phyloP scores from a whole-genome alignment of 2,797 vertebrate genomes.

The Oreonectes daqikongensis region DNA sequence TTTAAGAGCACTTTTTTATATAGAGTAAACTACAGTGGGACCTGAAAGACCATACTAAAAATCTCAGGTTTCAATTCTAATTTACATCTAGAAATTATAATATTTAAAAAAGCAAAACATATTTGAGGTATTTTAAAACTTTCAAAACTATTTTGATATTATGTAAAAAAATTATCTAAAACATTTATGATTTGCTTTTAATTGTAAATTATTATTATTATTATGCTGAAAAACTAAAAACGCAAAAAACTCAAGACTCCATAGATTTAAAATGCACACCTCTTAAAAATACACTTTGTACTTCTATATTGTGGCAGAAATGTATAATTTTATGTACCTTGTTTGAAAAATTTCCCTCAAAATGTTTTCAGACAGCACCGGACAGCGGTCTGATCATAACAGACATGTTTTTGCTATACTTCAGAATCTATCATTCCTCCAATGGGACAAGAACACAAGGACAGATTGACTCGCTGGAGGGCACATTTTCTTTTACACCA shows the following conservation, averaged over 20 bases:
- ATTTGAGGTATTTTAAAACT: background rate
- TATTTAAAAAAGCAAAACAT: background rate
- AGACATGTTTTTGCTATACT: conserved; percentile 19
- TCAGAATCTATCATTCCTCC: conserved; percentile 36
- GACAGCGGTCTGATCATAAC: conserved; percentile 21
- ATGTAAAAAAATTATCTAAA: no score
- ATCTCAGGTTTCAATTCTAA: background rate
- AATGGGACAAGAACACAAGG: conserved; percentile 41
- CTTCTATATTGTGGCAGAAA: conserved; percentile 4
- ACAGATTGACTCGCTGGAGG: conserved; percentile 44
- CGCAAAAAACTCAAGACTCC: no score
- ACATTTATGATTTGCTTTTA: no score
- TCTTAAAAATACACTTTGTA: no score
- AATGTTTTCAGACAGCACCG: conserved; percentile 6
- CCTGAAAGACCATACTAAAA: background rate
- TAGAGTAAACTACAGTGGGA: background rate
- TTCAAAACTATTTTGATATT: background rate
- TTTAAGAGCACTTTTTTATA: background rate
- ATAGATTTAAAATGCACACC: no score
- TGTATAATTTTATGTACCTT: conserved; percentile 12
- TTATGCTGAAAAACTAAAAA: no score
- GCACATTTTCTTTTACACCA: conserved; percentile 45
- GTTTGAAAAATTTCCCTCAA: conserved; percentile 24
- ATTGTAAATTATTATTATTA: no score
- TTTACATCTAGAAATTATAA: background rate